These are phyloP conservation scores for Busseola fusca DNA, from an alignment of 2,888 invertebrate genomes.

Conservation along the genomic window DNA sequence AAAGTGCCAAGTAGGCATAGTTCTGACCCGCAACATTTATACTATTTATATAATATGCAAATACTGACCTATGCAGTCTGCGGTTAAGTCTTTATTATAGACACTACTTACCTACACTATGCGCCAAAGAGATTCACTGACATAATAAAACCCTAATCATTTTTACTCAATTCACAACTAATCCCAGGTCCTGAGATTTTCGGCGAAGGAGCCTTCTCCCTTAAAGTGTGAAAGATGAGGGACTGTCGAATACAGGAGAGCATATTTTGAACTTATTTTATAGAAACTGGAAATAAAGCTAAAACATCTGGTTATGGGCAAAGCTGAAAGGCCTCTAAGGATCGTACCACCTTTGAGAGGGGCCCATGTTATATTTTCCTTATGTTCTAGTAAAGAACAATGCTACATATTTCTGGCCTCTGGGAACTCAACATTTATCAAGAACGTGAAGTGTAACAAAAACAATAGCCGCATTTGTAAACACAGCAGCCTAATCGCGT, in stretches of 20 bases:
- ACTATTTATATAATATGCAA: conserved; percentile 32
- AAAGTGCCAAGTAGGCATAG: conserved; percentile 7
- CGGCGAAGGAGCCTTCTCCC: background rate
- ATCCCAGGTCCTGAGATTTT: background rate
- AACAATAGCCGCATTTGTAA: conserved; percentile 14
- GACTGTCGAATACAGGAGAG: background rate
- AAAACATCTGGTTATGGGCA: background rate
- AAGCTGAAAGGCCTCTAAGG: background rate
- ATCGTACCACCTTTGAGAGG: background rate
- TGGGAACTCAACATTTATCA: background rate
- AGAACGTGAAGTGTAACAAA: conserved; percentile 11
- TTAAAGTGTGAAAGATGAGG: background rate
- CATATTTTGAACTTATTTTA: background rate
- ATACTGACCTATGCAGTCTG: conserved; percentile 32
- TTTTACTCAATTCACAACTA: conserved; percentile 5
- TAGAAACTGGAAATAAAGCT: background rate
- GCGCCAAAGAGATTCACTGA: background rate
- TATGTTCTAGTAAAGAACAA: background rate
- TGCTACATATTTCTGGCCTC: background rate
- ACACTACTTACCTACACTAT: background rate
- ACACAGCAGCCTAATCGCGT: too few relatives aligned
- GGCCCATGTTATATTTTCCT: conserved; percentile 1
- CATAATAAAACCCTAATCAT: background rate
- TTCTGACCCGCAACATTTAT: conserved; percentile 25
- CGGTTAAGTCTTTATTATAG: conserved; percentile 3